These are phyloP conservation scores for Ceyx melanurus DNA, from an alignment of 2,113 vertebrate species.

Conservation along the genomic window DNA sequence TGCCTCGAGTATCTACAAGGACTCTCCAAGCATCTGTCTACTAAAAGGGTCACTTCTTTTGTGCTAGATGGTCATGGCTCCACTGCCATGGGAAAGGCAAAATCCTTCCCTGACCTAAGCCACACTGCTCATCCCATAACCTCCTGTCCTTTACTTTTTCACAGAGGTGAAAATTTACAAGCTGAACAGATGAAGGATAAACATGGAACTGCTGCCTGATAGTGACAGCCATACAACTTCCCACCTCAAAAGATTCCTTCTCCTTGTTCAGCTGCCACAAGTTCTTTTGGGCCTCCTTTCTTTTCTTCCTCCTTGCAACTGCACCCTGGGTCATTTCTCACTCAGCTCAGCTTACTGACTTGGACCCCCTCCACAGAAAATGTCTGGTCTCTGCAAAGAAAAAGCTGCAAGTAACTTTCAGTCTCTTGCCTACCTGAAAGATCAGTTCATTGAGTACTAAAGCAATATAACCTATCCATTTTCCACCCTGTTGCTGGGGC, in stretches of 20 bases:
- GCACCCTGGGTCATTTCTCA: not conserved
- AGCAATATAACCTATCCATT: not conserved
- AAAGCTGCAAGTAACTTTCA: not conserved
- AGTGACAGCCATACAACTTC: not conserved
- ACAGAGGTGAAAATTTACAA: not conserved
- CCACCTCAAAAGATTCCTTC: not conserved
- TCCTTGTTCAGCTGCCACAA: not conserved
- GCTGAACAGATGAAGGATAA: not conserved
- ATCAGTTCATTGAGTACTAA: not conserved
- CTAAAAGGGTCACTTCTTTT: not conserved
- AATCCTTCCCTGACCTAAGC: not conserved
- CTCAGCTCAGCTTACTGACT: not conserved
- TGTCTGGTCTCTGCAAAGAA: not conserved
- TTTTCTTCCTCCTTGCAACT: not conserved
- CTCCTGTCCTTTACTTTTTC: not conserved
- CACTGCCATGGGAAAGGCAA: not conserved
- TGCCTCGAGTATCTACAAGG: not conserved
- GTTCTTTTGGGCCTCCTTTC: not conserved
- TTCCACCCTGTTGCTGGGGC: not conserved
- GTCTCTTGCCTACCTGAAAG: not conserved
- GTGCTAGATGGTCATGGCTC: not conserved
- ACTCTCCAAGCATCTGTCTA: not conserved
- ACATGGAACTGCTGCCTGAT: not conserved
- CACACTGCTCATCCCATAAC: not conserved
- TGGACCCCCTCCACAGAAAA: not conserved